A percentile compares a stretch with the other conserved stretches of the same genome.
Evolutionary conservation across 1,140 invertebrate genomes (phyloP).

Genomic region (Proctacanthus coquilletti): DNA sequence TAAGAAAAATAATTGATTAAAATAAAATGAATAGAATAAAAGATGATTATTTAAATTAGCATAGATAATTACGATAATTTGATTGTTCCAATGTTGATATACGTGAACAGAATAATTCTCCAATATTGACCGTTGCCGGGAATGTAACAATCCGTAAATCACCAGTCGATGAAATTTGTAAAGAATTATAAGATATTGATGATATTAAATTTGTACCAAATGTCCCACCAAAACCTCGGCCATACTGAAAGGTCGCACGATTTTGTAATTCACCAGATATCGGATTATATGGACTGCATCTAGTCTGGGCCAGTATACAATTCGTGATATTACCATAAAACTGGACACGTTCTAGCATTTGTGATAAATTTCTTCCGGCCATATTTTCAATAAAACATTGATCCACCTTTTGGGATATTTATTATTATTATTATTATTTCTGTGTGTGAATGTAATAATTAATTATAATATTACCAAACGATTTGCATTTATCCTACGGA

Average conservation of each 20-base stretch:
- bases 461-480: constrained; percentile 30
- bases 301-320: constrained; percentile 35
- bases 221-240: constrained; percentile 17
- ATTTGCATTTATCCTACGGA: constrained; percentile 35
- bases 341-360: constrained; percentile 14
- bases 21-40: too few species aligned
- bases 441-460: background rate
- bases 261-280: constrained; percentile 38
- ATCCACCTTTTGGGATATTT: background rate
- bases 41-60: constrained; percentile 5
- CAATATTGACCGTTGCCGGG: constrained; percentile 19
- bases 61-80: constrained; percentile 7
- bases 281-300: constrained; percentile 37
- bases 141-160: constrained; percentile 35
- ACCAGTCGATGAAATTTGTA: constrained; percentile 35
- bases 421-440: background rate
- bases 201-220: background rate
- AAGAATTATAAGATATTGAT: constrained; percentile 26
- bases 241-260: constrained; percentile 9
- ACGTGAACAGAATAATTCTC: constrained; percentile 20
- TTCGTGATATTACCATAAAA: constrained; percentile 39
- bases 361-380: constrained; percentile 4
- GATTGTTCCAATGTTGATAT: constrained; percentile 19
- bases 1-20: too few species aligned
- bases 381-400: constrained; percentile 4